Conservation (phyloP, 2,113 vertebrate genomes). For the Ageneiosus marmoratus region DNA sequence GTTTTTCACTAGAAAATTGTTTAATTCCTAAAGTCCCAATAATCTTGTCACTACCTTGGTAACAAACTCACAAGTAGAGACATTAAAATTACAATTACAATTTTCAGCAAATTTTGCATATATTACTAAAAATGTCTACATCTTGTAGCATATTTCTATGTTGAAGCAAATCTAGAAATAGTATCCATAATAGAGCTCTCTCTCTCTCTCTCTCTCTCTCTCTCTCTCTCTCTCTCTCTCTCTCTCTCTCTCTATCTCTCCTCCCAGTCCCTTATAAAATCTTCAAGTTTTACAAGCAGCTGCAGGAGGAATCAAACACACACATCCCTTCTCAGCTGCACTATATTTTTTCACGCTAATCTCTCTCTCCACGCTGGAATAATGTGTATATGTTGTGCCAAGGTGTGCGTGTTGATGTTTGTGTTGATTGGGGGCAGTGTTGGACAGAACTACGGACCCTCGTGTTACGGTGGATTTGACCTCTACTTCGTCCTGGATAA, state of each 20-base stretch:
- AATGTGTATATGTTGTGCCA: conserved; percentile 26
- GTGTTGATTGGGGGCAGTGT: not conserved
- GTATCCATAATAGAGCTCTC: not conserved
- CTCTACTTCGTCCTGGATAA: conserved; percentile 42
- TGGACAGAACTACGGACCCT: conserved; percentile 28
- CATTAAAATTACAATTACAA: too few relatives aligned
- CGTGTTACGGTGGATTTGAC: conserved; percentile 41
- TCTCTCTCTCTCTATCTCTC: conserved; percentile 10
- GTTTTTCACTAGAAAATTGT: too few relatives aligned
- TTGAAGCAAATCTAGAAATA: not conserved
- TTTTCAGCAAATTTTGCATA: not conserved
- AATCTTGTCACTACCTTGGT: too few relatives aligned
- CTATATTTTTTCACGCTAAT: not conserved
- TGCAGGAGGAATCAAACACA: conserved; percentile 11
- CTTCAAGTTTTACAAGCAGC: conserved; percentile 13
- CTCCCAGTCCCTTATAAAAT: conserved; percentile 23
- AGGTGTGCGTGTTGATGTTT: conserved; percentile 21
- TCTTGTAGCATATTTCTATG: not conserved
- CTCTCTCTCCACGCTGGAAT: conserved; percentile 14
- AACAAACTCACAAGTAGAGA: too few relatives aligned
- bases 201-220: not conserved
- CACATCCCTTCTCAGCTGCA: conserved; percentile 11
- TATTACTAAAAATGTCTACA: not conserved
- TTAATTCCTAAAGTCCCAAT: too few relatives aligned
- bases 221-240: not conserved